Conservation (phyloP, 1,140 invertebrate species). For the Ephestia elutella region DNA sequence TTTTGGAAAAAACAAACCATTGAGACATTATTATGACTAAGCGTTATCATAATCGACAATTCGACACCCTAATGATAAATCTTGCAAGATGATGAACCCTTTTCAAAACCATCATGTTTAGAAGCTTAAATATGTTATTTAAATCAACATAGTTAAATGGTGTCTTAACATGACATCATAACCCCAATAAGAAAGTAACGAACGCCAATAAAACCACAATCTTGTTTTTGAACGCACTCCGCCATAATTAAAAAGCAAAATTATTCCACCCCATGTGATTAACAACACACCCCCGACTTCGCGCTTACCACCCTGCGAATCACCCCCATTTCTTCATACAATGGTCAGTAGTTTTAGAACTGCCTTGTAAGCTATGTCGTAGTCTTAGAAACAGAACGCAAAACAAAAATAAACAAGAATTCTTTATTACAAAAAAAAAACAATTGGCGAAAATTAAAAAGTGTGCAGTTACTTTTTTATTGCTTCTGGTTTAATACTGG, state of each 20-base stretch:
- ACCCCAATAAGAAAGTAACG: constrained; percentile 27
- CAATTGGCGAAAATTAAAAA: not conserved
- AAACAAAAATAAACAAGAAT: constrained; percentile 68
- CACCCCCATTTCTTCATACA: constrained; percentile 51
- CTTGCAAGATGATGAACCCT: no score
- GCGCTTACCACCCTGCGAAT: constrained; percentile 22
- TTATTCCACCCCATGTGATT: constrained; percentile 64
- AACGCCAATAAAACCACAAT: constrained; percentile 38
- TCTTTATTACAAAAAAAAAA: constrained; percentile 20
- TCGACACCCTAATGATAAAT: no score
- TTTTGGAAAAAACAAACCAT: no score
- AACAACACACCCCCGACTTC: constrained; percentile 32
- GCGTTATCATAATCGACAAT: no score
- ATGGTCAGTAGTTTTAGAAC: constrained; percentile 57
- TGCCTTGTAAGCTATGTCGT: constrained; percentile 55
- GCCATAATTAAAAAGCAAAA: constrained; percentile 66
- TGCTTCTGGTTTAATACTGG: constrained; percentile 16
- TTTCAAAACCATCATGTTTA: no score
- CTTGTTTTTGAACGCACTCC: constrained; percentile 49
- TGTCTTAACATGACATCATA: constrained; percentile 29
- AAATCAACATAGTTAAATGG: not conserved
- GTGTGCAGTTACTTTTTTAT: not conserved
- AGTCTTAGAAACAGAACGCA: constrained; percentile 63
- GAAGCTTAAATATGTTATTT: no score
- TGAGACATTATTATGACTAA: no score